Base-by-base conservation (phyloP, 2,797 vertebrate genomes). In the Lerista edwardsae region DNA sequence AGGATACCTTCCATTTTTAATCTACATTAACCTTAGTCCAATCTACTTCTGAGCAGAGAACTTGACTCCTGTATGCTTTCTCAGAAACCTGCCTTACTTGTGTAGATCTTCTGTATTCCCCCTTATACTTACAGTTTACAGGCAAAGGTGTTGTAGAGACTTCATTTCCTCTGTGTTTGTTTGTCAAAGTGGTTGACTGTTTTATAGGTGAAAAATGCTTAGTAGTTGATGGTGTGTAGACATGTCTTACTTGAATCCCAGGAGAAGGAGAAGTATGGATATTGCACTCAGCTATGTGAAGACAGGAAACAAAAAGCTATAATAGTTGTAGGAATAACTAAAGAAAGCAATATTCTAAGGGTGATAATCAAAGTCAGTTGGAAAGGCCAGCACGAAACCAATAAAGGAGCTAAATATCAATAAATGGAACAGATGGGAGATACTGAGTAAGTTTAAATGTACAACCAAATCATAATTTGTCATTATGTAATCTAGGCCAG, bases 201-300 rank as follows among this genome's bases (percentile, higher is more conserved):
- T 99, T 99, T 94, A 99, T 99, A 47, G 98, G 98, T 74, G 98
- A 99, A 96, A 99, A 99, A 89, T 99, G 98, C 89, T 99, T 99
- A 89, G 98, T 99, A 86, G 98, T 98, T 93, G 98, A 99, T 0
- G 98, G 98, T 1, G 99, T 99, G 95, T 99, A 99, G 86, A 99
- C 98, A 69, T 99, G 98, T 36, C 98, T 97, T 86, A 99, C 98
- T 96, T 99, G 98, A 93, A 99, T 98, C 31, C 98, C 98, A 25
- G 98, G 98, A 36, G 98, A 99, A 39, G 98, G 98, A 27, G 98
- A 99, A n/a, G 98, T 97, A 91, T 98, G 98, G 91, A 99, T 99
- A 92, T 98, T 99, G 94, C 98, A 99, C 93, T 99, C 98, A 75
- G 98, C 98, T 99, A 89, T 71, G 85, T 75, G 68, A 59, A 88